Percentiles rank a stretch among this genome's conserved stretches.
Evolutionary conservation across 2,113 vertebrate genomes (phyloP).

Genomic region (Xiphophorus hellerii): DNA sequence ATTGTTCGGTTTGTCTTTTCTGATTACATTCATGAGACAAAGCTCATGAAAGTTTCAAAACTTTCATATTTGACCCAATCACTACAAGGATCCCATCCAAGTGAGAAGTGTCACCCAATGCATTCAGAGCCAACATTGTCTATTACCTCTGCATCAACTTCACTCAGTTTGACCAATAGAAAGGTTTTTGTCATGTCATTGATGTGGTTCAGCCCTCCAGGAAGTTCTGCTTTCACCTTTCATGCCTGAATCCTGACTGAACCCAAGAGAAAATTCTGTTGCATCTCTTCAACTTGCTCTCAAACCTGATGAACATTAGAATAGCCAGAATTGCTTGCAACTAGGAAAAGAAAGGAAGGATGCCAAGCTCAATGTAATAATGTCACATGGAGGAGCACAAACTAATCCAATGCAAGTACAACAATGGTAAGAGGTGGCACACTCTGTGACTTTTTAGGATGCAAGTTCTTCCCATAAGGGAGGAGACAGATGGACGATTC

Average conservation of each 20-base stretch:
- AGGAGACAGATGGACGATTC: conserved; percentile 23
- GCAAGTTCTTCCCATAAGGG: conserved; percentile 16
- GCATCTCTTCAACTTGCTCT: neutral
- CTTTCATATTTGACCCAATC: neutral
- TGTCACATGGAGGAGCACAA: conserved; percentile 6
- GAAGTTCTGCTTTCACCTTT: neutral
- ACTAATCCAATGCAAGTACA: conserved; percentile 6
- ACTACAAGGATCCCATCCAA: neutral
- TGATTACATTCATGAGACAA: neutral
- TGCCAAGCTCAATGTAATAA: conserved; percentile 3
- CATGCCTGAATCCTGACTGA: neutral
- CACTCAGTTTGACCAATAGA: neutral
- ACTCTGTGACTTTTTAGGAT: conserved; percentile 13
- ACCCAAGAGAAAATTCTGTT: neutral
- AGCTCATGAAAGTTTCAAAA: neutral
- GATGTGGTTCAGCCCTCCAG: neutral
- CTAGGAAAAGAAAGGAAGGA: no score
- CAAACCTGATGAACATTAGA: neutral
- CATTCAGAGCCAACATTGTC: neutral
- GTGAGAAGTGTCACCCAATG: neutral
- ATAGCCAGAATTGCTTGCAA: neutral
- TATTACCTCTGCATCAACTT: neutral
- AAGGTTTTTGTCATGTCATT: neutral
- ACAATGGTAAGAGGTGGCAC: neutral
- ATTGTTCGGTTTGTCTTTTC: no score